Evolutionary conservation across 2,797 vertebrate species (phyloP).

Genomic region (Anguilla megastoma): DNA sequence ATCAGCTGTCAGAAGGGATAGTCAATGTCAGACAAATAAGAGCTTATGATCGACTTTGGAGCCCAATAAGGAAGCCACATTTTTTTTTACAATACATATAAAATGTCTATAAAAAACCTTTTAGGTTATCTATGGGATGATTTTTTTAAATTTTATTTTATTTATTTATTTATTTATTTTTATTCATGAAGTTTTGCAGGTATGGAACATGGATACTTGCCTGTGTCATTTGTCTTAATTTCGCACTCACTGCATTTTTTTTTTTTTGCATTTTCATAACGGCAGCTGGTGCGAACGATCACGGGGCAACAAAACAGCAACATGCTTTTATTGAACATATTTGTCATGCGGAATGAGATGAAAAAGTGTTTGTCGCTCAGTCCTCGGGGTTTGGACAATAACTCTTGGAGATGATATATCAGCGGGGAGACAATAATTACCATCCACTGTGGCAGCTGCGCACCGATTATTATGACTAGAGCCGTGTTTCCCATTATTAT

Average conservation of each 20-base stretch:
- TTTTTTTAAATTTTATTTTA: neutral
- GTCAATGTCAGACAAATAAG: neutral
- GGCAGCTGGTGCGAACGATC: slow-evolving; percentile 4
- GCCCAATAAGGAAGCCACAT: neutral
- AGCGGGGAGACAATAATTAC: slow-evolving; percentile 18
- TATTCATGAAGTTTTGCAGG: slow-evolving; percentile 14
- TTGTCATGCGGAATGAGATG: slow-evolving; percentile 21
- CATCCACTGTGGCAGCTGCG: slow-evolving; percentile 12
- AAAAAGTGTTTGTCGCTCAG: slow-evolving; percentile 8
- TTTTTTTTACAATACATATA: neutral
- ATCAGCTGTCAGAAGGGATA: neutral
- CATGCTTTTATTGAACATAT: slow-evolving; percentile 19
- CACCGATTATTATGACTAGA: slow-evolving; percentile 13
- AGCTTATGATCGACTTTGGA: neutral
- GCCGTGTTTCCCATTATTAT: neutral
- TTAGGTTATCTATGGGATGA: neutral
- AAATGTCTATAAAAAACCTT: slow-evolving; percentile 7
- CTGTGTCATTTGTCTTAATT: slow-evolving; percentile 7
- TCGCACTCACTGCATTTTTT: neutral
- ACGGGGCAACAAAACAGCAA: neutral
- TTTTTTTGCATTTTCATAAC: slow-evolving; percentile 11
- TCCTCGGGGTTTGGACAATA: slow-evolving; percentile 19
- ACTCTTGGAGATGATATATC: slow-evolving; percentile 23
- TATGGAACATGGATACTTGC: neutral
- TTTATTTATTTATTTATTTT: neutral